Base-by-base conservation (phyloP, 92 coral and sea anemone species). In the Phenganax subtilis region DNA sequence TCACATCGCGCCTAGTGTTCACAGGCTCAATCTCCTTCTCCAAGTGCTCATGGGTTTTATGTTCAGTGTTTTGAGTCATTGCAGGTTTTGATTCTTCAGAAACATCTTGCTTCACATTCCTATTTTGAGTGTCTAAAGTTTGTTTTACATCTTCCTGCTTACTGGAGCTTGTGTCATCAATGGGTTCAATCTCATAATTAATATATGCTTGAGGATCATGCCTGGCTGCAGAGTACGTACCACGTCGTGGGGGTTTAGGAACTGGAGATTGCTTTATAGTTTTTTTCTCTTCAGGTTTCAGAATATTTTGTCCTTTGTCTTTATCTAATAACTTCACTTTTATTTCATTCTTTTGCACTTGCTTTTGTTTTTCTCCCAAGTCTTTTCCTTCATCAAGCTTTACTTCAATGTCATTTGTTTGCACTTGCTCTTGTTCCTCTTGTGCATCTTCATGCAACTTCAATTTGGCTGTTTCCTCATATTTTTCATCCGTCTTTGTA, bases 131-230 rank as follows among this genome's bases (percentile, higher is more conserved):
- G 61, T 28, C 28, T 14, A 58, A 15, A 58, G 53, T 51, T 54
- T n/a, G 14, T 15, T 54, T 74, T 28, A 51, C 30, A 51, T 76
- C 68, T 52, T 15, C 72, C 4, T 27, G 10, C 52, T 47, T 61
- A 47, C 29, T 0, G 7, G 59, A 1, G 0, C 76, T 44, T 37
- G 55, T 61, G 55, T 37, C 25, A 28, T 82, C 86, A 8, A 9
- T 17, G 6, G 82, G 69, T 53, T 69, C 74, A 20, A 55, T 86
- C 12, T 74, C 85, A 17, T 74, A 61, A 65, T 81, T 66, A 56
- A 72, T 81, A 17, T 82, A 82, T 11, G 80, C 84, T 44, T 76
- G 77, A 67, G 83, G 75, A 17, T 77, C 84, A n/a, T 44, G 68
- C 47, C 71, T 28, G 25, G 77, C 3, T 28, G 85, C 72, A 17